A percentile compares a stretch with the other conserved stretches of the same genome.
Evolutionary conservation across 2,113 vertebrate genomes (phyloP).

Genomic region (Cercocebus atys): DNA sequence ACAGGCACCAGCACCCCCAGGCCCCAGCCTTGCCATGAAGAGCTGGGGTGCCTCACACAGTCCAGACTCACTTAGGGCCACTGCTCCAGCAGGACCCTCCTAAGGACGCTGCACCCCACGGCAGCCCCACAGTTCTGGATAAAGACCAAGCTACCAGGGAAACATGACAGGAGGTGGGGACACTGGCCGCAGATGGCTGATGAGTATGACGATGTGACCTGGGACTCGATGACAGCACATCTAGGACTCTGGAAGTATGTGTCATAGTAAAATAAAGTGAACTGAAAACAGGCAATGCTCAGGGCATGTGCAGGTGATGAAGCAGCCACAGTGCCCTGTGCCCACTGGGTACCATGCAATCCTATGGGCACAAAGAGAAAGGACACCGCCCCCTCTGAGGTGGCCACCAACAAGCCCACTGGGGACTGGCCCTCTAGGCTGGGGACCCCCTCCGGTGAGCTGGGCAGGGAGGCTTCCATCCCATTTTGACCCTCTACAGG

Average conservation of each 20-base stretch:
- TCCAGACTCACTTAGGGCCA: neutral
- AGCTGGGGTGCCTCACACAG: neutral
- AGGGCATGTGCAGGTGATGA: neutral
- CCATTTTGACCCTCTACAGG: no score
- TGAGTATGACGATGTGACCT: neutral
- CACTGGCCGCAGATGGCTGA: rapidly evolving
- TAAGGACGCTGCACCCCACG: neutral
- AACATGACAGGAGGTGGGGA: neutral
- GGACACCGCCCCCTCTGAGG: neutral
- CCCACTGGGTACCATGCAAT: neutral
- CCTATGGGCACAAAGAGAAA: neutral
- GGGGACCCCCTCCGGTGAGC: neutral
- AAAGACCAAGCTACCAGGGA: neutral
- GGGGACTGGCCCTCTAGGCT: neutral
- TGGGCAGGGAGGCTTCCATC: neutral
- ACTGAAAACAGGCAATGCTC: neutral
- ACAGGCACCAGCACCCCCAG: neutral
- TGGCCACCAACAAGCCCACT: neutral
- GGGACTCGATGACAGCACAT: neutral
- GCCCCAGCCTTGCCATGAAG: neutral
- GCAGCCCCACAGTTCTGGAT: neutral
- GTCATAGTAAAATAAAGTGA: neutral
- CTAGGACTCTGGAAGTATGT: no score
- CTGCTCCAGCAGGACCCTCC: neutral
- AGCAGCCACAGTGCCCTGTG: neutral